Evolutionary conservation across 2,888 invertebrate genomes (phyloP).

Genomic region (Graphium colonna): DNA sequence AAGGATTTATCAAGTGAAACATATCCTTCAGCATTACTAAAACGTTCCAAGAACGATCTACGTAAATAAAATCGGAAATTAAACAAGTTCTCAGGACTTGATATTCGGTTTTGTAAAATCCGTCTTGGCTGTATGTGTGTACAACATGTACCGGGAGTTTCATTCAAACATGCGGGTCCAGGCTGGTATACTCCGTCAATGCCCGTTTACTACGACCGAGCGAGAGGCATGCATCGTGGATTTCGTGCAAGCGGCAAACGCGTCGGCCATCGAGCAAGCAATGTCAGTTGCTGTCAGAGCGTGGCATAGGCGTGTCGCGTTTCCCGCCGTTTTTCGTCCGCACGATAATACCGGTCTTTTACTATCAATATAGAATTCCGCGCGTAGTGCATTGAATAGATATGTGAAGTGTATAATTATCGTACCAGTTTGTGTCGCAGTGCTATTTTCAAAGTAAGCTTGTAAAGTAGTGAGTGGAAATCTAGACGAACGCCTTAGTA

Average conservation of each 20-base stretch:
- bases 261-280: constrained; percentile 20
- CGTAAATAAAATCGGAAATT: no score
- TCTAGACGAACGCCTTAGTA: constrained; percentile 59
- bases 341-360: constrained; percentile 11
- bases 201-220: constrained; percentile 43
- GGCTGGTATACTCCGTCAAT: constrained; percentile 68
- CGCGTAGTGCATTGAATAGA: constrained; percentile 11
- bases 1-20: no score
- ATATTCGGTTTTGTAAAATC: no score
- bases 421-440: background rate
- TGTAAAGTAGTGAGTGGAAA: constrained; percentile 64
- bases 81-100: no score
- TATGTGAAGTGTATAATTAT: constrained; percentile 18
- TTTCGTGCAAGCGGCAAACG: constrained; percentile 19
- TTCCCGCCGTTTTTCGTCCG: constrained; percentile 32
- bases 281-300: constrained; percentile 57
- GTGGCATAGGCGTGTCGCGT: constrained; percentile 51
- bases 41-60: no score
- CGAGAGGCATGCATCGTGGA: constrained; percentile 32
- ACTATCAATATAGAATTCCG: constrained; percentile 16
- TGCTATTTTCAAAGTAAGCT: constrained; percentile 7
- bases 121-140: no score
- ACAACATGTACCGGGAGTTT: no score
- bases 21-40: no score
- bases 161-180: constrained; percentile 61